Evolutionary conservation across 2,888 invertebrate species (phyloP).

Genomic region (Limulus polyphemus): DNA sequence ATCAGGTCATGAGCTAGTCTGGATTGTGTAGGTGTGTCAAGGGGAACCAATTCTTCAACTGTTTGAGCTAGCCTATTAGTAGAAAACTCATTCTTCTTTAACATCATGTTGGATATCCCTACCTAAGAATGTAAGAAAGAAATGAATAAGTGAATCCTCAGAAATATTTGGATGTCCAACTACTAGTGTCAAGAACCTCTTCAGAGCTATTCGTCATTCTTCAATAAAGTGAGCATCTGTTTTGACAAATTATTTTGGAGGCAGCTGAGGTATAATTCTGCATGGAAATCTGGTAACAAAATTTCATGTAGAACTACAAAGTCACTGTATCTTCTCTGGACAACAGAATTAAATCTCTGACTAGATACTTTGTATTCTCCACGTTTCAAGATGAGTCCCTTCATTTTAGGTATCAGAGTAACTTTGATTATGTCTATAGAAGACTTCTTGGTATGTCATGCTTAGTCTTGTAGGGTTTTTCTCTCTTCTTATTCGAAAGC

Average conservation of each 20-base stretch:
- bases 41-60: too few relatives aligned
- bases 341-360: constrained; percentile 35
- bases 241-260: constrained; percentile 35
- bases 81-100: too few relatives aligned
- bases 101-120: constrained; percentile 11
- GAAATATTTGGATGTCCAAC: constrained; percentile 37
- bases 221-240: constrained; percentile 38
- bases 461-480: constrained; percentile 35
- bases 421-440: constrained; percentile 35
- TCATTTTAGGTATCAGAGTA: constrained; percentile 38
- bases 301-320: constrained; percentile 38
- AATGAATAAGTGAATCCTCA: constrained; percentile 36
- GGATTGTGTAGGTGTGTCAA: too few relatives aligned
- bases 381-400: constrained; percentile 39
- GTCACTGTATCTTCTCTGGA: constrained; percentile 38
- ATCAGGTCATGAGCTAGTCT: too few relatives aligned
- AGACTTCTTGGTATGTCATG: constrained; percentile 31
- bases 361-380: constrained; percentile 40
- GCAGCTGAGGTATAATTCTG: constrained; percentile 36
- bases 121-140: constrained; percentile 37
- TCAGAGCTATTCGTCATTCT: constrained; percentile 34
- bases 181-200: constrained; percentile 36
- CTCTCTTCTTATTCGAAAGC: constrained; percentile 31
- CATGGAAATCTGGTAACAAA: constrained; percentile 36
- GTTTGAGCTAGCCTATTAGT: too few relatives aligned